Evolutionary conservation across 2,113 vertebrate species (phyloP).

Genomic region (Charina bottae): DNA sequence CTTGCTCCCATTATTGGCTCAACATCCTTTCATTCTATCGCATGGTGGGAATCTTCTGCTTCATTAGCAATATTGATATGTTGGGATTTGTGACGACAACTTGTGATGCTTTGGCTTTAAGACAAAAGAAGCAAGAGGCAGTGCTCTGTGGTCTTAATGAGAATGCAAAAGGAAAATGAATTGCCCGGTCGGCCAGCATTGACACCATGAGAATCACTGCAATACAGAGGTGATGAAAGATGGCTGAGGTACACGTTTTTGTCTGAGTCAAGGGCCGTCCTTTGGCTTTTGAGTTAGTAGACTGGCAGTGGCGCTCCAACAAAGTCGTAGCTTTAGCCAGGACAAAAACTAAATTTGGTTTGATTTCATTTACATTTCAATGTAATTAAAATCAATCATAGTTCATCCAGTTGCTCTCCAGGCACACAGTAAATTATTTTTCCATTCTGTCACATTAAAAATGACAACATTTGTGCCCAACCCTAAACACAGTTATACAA

Average conservation of each 20-base stretch:
- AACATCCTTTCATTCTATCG: conserved; percentile 69
- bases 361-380: neutral
- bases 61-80: conserved; percentile 76
- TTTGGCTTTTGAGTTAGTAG: neutral
- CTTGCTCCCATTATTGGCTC: conserved; percentile 56
- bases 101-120: conserved; percentile 68
- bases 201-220: neutral
- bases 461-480: neutral
- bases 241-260: neutral
- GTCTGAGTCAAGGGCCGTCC: neutral
- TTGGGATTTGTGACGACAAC: conserved; percentile 59
- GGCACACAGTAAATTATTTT: neutral
- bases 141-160: neutral
- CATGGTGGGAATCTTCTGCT: conserved; percentile 70
- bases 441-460: neutral
- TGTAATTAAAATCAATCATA: neutral
- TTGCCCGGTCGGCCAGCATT: neutral
- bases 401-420: neutral
- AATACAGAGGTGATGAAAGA: neutral
- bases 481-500: neutral
- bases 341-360: neutral
- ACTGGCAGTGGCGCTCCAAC: neutral
- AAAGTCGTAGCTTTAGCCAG: neutral
- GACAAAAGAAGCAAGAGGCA: neutral
- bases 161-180: neutral